Percentiles rank a stretch among this genome's conserved stretches.
Conservation (phyloP, 2,113 vertebrate species). For the Aythya baeri region DNA sequence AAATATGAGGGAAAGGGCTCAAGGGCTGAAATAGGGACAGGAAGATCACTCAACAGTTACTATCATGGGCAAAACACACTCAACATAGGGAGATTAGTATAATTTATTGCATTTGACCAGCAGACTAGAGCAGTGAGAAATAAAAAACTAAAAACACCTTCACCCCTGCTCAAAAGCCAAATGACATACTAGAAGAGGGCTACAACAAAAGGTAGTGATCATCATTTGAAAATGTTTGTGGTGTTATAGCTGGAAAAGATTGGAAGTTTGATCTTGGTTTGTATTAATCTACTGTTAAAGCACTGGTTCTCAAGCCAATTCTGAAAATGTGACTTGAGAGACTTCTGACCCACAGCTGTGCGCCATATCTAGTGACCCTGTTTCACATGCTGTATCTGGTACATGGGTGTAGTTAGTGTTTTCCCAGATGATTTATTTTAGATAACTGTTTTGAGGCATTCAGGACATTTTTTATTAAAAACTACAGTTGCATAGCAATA, state of each 20-base stretch:
- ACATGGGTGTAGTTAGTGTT: background rate
- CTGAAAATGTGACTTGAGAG: background rate
- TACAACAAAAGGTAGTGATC: background rate
- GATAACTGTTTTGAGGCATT: background rate
- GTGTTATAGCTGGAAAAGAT: background rate
- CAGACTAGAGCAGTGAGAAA: too few relatives aligned
- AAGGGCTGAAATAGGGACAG: too few relatives aligned
- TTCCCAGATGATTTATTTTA: conserved; percentile 16
- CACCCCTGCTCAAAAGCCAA: background rate
- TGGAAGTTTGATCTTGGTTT: background rate
- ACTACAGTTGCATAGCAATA: background rate
- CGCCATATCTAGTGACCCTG: background rate
- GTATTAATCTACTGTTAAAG: background rate
- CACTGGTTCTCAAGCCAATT: background rate
- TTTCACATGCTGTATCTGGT: background rate
- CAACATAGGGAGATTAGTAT: too few relatives aligned
- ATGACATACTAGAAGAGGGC: background rate
- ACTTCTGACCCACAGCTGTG: background rate
- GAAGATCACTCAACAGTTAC: too few relatives aligned
- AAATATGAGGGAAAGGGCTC: too few relatives aligned
- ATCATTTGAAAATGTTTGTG: background rate
- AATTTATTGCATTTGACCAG: too few relatives aligned
- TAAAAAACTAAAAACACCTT: too few relatives aligned
- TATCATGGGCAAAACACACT: too few relatives aligned
- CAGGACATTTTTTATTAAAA: conserved; percentile 5